These are phyloP conservation scores for Syngnathus scovelli DNA, from an alignment of 2,113 vertebrate genomes.

Conservation along the genomic window DNA sequence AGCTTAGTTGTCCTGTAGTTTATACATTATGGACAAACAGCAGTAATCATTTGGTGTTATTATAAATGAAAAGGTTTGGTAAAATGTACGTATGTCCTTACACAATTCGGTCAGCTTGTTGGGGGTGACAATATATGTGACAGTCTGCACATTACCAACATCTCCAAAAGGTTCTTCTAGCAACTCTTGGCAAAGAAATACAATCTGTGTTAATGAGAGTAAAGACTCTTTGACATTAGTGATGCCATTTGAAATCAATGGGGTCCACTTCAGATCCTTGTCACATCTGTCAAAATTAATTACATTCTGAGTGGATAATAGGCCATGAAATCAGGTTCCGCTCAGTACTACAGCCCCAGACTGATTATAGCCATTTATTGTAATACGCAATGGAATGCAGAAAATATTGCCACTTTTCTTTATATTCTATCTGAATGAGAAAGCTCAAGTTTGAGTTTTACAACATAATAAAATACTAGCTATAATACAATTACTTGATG, in stretches of 20 bases:
- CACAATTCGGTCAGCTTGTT: too few relatives aligned
- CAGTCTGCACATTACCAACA: not conserved
- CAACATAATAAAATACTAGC: not conserved
- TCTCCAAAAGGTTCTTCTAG: not conserved
- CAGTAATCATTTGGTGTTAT: too few relatives aligned
- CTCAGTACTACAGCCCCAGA: not conserved
- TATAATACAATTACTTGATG: not conserved
- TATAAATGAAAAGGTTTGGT: not conserved
- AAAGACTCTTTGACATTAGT: not conserved
- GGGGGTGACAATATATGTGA: not conserved
- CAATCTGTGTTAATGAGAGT: not conserved
- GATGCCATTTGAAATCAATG: conserved; percentile 1
- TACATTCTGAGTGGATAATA: conserved; percentile 1
- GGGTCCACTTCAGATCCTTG: conserved; percentile 1
- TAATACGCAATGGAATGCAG: not conserved
- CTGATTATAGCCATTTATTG: not conserved
- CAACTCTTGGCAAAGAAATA: not conserved
- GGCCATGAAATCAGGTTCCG: not conserved
- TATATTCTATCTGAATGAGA: not conserved
- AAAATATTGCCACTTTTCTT: not conserved
- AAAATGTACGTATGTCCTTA: not conserved
- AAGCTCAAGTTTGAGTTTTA: not conserved
- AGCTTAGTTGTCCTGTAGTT: not conserved
- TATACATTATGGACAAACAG: too few relatives aligned
- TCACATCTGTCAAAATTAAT: conserved; percentile 7